These are phyloP conservation scores for Clinocottus analis DNA, from an alignment of 2,113 vertebrate genomes.

Conservation along the genomic window DNA sequence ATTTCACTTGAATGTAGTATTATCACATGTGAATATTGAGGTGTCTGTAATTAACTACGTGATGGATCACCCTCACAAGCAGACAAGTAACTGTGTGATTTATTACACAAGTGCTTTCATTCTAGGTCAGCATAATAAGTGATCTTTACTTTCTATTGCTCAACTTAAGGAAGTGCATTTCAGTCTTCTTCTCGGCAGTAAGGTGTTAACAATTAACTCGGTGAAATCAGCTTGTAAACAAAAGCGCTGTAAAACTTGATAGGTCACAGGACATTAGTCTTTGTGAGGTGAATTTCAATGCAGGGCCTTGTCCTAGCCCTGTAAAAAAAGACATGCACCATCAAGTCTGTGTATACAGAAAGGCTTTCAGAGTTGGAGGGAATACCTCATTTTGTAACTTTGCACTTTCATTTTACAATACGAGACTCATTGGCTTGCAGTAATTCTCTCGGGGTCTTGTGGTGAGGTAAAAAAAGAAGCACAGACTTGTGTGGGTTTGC, in stretches of 20 bases:
- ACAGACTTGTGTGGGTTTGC: constrained; percentile 29
- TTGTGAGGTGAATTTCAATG: constrained; percentile 64
- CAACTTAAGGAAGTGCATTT: constrained; percentile 53
- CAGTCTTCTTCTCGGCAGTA: constrained; percentile 38
- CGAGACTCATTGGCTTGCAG: constrained; percentile 19
- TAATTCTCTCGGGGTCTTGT: constrained; percentile 43
- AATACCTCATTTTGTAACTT: constrained; percentile 69
- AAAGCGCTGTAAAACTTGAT: constrained; percentile 67
- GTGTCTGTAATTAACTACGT: constrained; percentile 4
- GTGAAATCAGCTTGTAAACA: constrained; percentile 76
- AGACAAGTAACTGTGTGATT: constrained; percentile 29
- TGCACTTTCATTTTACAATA: constrained; percentile 71
- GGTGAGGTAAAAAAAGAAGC: constrained; percentile 34
- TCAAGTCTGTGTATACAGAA: constrained; percentile 48
- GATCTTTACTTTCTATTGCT: constrained; percentile 44
- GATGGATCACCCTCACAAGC: constrained; percentile 11
- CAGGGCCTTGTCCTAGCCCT: constrained; percentile 37
- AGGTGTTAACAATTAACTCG: constrained; percentile 79
- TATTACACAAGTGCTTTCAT: constrained; percentile 24
- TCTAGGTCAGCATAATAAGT: constrained; percentile 49
- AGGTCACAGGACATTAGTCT: constrained; percentile 77
- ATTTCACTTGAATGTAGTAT: not conserved
- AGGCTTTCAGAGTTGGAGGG: constrained; percentile 28
- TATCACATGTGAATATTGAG: constrained; percentile 8
- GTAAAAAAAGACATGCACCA: constrained; percentile 59